phyloP scores from a whole-genome alignment of 2,797 vertebrate genomes.

The Arrhamphus sclerolepis region DNA sequence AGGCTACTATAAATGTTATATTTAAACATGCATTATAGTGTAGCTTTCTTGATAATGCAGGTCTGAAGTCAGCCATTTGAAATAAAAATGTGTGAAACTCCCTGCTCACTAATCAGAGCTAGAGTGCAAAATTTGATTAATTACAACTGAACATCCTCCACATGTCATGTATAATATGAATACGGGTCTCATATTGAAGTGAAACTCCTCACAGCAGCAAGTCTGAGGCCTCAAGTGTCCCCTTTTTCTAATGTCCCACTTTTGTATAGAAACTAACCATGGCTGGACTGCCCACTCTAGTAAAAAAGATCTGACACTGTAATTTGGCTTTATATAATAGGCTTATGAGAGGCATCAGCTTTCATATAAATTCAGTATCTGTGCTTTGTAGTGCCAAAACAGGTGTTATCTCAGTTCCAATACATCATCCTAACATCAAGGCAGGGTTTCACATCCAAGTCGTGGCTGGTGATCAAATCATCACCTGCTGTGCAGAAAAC shows the following conservation, averaged over 20 bases:
- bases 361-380: too few relatives aligned
- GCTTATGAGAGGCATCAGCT: too few relatives aligned
- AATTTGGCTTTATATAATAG: too few relatives aligned
- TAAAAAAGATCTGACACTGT: constrained; percentile 38
- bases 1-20: not conserved
- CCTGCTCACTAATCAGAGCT: not conserved
- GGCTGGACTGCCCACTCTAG: constrained; percentile 29
- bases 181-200: constrained; percentile 30
- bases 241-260: not conserved
- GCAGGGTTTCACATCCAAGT: constrained; percentile 49
- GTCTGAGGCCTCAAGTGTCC: constrained; percentile 39
- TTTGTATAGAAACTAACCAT: constrained; percentile 21
- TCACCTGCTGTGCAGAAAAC: constrained; percentile 52
- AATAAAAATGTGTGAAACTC: not conserved
- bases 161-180: not conserved
- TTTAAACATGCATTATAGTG: too few relatives aligned
- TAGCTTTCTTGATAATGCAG: not conserved
- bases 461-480: constrained; percentile 56
- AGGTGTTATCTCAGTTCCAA: constrained; percentile 7
- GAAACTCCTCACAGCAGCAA: constrained; percentile 44
- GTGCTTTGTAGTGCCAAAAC: too few relatives aligned
- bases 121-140: not conserved
- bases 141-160: not conserved
- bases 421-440: constrained; percentile 31
- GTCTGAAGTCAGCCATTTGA: not conserved